These are phyloP conservation scores for Apamea monoglypha DNA, from an alignment of 2,888 invertebrate species.

Conservation along the genomic window DNA sequence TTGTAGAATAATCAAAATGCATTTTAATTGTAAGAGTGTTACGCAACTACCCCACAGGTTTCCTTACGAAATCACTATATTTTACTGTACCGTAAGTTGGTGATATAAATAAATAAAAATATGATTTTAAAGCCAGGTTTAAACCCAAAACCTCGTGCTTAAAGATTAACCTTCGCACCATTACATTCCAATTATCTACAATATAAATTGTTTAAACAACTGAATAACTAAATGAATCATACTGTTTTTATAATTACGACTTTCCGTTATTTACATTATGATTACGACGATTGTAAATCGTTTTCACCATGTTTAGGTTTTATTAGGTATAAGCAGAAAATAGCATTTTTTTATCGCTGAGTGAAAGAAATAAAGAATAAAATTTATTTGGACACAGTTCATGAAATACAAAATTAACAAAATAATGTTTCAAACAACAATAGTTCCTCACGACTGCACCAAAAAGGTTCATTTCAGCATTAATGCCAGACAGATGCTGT, in stretches of 20 bases:
- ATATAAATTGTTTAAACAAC: slow-evolving; percentile 32
- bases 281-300: background rate
- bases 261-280: slow-evolving; percentile 37
- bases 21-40: background rate
- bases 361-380: too few species aligned
- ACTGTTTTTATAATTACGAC: slow-evolving; percentile 35
- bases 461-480: too few species aligned
- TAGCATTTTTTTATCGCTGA: background rate
- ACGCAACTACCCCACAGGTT: background rate
- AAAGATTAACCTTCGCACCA: slow-evolving; percentile 17
- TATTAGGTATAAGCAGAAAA: background rate
- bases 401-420: too few species aligned
- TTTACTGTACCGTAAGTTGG: background rate
- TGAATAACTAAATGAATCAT: slow-evolving; percentile 56
- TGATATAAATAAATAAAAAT: background rate
- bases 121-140: background rate
- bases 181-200: background rate
- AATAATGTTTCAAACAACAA: too few species aligned
- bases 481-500: too few species aligned
- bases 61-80: background rate
- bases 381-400: too few species aligned
- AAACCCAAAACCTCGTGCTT: background rate
- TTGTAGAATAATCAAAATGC: background rate
- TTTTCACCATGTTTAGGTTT: slow-evolving; percentile 1
- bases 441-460: too few species aligned